Conservation (phyloP, 2,797 vertebrate species). For the Pangasius djambal region DNA sequence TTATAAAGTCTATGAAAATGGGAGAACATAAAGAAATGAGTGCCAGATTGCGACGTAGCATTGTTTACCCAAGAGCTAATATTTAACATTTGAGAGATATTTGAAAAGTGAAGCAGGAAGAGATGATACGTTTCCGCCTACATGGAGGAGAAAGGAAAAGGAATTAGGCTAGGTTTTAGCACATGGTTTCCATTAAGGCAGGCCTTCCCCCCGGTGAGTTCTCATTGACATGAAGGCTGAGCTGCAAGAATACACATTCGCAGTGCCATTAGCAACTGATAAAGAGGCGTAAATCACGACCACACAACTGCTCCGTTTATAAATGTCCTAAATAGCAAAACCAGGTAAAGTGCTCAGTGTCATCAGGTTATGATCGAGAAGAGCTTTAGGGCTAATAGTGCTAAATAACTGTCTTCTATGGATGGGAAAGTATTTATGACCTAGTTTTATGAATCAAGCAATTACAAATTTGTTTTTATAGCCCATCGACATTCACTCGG, state of each 20-base stretch:
- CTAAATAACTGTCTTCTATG: conserved; percentile 31
- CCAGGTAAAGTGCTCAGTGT: conserved; percentile 27
- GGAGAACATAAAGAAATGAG: not conserved
- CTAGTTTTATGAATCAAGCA: conserved; percentile 42
- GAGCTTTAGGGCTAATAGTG: not conserved
- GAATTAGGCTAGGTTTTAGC: conserved; percentile 37
- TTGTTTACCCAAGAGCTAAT: not conserved
- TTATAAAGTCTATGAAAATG: not conserved
- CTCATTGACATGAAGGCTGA: conserved; percentile 53
- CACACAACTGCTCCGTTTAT: conserved; percentile 38
- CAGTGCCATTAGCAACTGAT: conserved; percentile 56
- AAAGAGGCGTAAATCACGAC: conserved; percentile 53
- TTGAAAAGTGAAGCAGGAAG: not conserved
- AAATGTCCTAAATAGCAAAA: conserved; percentile 23
- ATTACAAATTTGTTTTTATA: conserved; percentile 30
- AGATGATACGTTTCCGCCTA: not conserved
- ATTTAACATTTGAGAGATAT: too few species aligned
- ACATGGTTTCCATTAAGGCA: conserved; percentile 60
- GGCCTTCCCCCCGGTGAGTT: conserved; percentile 63
- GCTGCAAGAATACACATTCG: conserved; percentile 47
- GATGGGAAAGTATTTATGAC: conserved; percentile 37
- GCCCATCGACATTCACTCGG: conserved; percentile 17
- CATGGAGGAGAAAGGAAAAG: conserved; percentile 18
- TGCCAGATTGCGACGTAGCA: not conserved
- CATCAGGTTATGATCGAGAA: conserved; percentile 7